A percentile compares a stretch with the other conserved stretches of the same genome.
phyloP scores from a whole-genome alignment of 2,113 vertebrate genomes.

The Phalacrocorax carbo region DNA sequence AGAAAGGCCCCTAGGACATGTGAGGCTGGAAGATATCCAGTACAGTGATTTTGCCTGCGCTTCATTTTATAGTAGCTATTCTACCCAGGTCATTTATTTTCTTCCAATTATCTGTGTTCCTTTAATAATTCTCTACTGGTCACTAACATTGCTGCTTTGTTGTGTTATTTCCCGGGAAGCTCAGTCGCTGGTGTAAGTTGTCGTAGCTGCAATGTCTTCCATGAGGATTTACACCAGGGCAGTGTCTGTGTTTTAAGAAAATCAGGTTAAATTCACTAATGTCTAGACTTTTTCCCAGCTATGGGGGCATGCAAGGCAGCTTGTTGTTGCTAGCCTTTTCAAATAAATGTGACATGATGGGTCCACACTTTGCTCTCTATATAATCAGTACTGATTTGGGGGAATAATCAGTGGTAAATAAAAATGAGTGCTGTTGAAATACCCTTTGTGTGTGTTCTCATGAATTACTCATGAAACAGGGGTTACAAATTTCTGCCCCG shows the following conservation, averaged over 20 bases:
- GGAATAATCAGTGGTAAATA: slow-evolving; percentile 56
- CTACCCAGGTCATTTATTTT: slow-evolving; percentile 40
- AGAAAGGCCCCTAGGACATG: neutral
- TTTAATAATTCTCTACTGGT: slow-evolving; percentile 54
- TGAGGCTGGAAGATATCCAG: neutral
- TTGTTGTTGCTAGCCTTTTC: slow-evolving; percentile 16
- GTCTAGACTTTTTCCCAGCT: neutral
- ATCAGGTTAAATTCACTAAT: slow-evolving; percentile 5
- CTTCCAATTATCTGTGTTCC: slow-evolving; percentile 35
- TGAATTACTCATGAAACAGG: slow-evolving; percentile 50
- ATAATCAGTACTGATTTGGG: slow-evolving; percentile 47
- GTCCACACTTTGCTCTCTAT: neutral
- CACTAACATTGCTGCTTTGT: slow-evolving; percentile 1
- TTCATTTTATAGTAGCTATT: slow-evolving; percentile 12
- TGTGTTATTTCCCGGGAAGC: slow-evolving; percentile 2
- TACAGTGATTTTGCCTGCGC: neutral
- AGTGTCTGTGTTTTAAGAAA: neutral
- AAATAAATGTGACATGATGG: neutral
- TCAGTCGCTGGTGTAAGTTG: neutral
- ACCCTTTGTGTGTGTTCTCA: slow-evolving; percentile 48
- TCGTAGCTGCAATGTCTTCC: neutral
- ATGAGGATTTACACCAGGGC: slow-evolving; percentile 32
- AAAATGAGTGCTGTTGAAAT: slow-evolving; percentile 44
- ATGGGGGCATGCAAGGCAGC: neutral
- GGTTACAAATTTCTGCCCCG: slow-evolving; percentile 11